Evolutionary conservation across 2,888 invertebrate genomes (phyloP).

Genomic region (Pyrgus malvae): DNA sequence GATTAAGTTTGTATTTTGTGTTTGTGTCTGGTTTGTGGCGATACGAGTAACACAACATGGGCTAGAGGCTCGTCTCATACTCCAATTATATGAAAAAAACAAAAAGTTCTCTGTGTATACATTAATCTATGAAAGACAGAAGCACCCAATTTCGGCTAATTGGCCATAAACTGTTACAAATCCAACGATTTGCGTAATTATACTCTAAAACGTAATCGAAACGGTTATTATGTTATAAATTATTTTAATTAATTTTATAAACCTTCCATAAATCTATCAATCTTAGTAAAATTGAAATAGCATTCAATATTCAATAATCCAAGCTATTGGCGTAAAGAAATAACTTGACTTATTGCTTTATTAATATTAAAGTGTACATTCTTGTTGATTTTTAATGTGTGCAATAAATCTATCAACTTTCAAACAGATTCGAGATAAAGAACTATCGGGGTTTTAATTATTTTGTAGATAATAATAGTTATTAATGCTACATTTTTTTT

Average conservation of each 20-base stretch:
- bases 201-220: constrained; percentile 30
- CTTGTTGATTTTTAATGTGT: constrained; percentile 4
- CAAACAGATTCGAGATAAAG: constrained; percentile 11
- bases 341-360: constrained; percentile 22
- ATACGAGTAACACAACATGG: no score
- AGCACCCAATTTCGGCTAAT: constrained; percentile 41
- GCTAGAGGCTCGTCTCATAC: no score
- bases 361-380: constrained; percentile 19
- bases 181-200: constrained; percentile 34
- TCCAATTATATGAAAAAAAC: no score
- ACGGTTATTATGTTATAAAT: constrained; percentile 33
- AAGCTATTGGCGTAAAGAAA: constrained; percentile 10
- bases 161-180: constrained; percentile 42
- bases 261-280: constrained; percentile 10
- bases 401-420: constrained; percentile 20
- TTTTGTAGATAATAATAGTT: no score
- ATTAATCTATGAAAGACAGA: constrained; percentile 33
- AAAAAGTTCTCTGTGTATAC: not conserved
- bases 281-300: constrained; percentile 8
- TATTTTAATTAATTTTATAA: constrained; percentile 38
- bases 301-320: constrained; percentile 3
- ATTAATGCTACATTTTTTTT: no score
- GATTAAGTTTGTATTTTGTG: no score
- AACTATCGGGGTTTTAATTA: no score
- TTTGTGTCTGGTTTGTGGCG: no score